phyloP scores from a whole-genome alignment of 2,113 vertebrate genomes.

The Chaenocephalus aceratus region DNA sequence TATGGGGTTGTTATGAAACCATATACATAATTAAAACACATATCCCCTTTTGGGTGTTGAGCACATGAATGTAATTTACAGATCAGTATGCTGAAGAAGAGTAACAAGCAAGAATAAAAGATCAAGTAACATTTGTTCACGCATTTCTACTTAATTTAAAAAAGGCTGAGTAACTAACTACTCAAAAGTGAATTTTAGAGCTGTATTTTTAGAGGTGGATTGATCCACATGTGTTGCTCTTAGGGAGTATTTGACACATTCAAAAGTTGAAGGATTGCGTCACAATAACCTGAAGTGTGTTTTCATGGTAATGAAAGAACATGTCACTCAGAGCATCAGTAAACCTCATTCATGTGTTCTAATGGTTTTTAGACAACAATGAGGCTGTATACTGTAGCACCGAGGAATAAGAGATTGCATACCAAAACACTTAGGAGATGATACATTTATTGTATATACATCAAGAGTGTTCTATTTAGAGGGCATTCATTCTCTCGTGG shows the following conservation, averaged over 20 bases:
- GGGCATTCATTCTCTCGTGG: conserved; percentile 26
- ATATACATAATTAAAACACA: background rate
- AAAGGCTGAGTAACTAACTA: too few species aligned
- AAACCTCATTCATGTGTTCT: background rate
- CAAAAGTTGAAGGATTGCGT: too few species aligned
- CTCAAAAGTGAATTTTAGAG: background rate
- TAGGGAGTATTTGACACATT: background rate
- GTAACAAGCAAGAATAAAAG: background rate
- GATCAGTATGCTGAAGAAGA: background rate
- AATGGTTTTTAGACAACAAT: background rate
- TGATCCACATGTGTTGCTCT: background rate
- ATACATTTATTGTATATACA: background rate
- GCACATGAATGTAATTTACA: background rate
- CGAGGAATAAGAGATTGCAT: too few species aligned
- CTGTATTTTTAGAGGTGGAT: background rate
- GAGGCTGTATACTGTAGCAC: background rate
- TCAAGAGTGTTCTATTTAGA: conserved; percentile 7
- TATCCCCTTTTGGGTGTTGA: background rate
- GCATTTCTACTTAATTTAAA: too few species aligned
- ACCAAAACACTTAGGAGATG: background rate
- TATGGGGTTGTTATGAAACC: background rate
- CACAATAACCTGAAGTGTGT: background rate
- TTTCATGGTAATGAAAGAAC: background rate
- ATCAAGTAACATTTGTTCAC: too few species aligned
- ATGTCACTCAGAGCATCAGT: background rate